phyloP scores from a whole-genome alignment of 1,140 invertebrate species.

The Zaprionus inermis region DNA sequence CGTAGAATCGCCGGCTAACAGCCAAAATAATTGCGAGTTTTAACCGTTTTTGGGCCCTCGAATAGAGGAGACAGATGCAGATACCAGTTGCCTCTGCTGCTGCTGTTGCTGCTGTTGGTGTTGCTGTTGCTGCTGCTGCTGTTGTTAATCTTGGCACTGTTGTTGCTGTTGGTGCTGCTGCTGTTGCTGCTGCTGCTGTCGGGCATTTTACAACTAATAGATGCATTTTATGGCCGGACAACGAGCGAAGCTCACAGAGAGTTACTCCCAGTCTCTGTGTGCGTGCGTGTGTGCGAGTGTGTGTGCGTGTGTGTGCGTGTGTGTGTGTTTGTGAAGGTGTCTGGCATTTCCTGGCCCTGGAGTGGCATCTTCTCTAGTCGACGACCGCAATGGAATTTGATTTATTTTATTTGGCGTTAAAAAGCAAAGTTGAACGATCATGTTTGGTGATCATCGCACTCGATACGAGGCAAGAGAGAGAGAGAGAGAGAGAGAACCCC shows the following conservation, averaged over 20 bases:
- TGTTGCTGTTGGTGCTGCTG: slow-evolving; percentile 8
- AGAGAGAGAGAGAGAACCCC: slow-evolving; percentile 29
- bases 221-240: slow-evolving; percentile 43
- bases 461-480: slow-evolving; percentile 45
- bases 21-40: slow-evolving; percentile 50
- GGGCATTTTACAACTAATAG: slow-evolving; percentile 42
- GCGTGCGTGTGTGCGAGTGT: slow-evolving; percentile 10
- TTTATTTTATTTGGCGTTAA: slow-evolving; percentile 83
- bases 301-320: slow-evolving; percentile 21
- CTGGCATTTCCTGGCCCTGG: slow-evolving; percentile 33
- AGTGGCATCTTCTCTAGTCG: slow-evolving; percentile 50
- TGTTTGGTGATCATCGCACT: slow-evolving; percentile 77
- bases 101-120: neutral
- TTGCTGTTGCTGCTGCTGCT: slow-evolving; percentile 5
- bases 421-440: slow-evolving; percentile 78
- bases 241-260: slow-evolving; percentile 1
- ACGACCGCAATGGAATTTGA: slow-evolving; percentile 78
- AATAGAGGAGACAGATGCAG: slow-evolving; percentile 35
- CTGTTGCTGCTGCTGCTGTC: slow-evolving; percentile 16
- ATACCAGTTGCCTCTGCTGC: slow-evolving; percentile 20
- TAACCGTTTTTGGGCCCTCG: slow-evolving; percentile 40
- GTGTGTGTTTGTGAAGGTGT: slow-evolving; percentile 39
- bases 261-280: slow-evolving; percentile 1
- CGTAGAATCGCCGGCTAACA: slow-evolving; percentile 4
- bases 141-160: neutral